Evolutionary conservation across 2,888 invertebrate genomes (phyloP).

Genomic region (Horisme vitalbata): DNA sequence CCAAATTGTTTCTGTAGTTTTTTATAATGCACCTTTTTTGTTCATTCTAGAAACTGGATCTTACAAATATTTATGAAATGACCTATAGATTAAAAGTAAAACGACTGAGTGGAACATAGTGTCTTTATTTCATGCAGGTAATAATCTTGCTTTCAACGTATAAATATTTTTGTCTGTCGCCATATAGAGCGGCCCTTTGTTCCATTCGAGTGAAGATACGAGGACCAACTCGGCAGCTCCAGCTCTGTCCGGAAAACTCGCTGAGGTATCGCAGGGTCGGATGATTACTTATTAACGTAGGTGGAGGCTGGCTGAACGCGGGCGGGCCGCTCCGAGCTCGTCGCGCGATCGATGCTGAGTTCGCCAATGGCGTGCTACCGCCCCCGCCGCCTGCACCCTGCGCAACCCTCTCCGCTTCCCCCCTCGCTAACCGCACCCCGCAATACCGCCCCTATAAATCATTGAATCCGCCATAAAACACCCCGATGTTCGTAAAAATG

Average conservation of each 20-base stretch:
- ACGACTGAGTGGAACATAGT: too few species aligned
- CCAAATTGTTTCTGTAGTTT: too few species aligned
- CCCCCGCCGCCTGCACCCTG: conserved; percentile 67
- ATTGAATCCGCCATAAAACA: conserved; percentile 82
- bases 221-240: conserved; percentile 74
- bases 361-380: conserved; percentile 80
- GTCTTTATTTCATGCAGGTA: not conserved
- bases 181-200: conserved; percentile 73
- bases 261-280: conserved; percentile 79
- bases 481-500: conserved; percentile 80
- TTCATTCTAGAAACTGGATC: too few species aligned
- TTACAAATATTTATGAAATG: too few species aligned
- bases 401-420: conserved; percentile 69
- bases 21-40: too few species aligned
- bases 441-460: conserved; percentile 80
- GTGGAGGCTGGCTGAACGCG: conserved; percentile 78
- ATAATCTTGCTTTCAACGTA: conserved; percentile 29
- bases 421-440: conserved; percentile 62
- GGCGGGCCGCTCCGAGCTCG: conserved; percentile 76
- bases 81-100: too few species aligned
- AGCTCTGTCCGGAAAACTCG: conserved; percentile 78
- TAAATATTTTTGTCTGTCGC: conserved; percentile 76
- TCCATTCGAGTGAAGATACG: conserved; percentile 72
- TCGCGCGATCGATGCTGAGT: conserved; percentile 78
- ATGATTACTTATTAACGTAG: conserved; percentile 83